phyloP scores from a whole-genome alignment of 1,140 invertebrate species.

The Bicyclus anynana region DNA sequence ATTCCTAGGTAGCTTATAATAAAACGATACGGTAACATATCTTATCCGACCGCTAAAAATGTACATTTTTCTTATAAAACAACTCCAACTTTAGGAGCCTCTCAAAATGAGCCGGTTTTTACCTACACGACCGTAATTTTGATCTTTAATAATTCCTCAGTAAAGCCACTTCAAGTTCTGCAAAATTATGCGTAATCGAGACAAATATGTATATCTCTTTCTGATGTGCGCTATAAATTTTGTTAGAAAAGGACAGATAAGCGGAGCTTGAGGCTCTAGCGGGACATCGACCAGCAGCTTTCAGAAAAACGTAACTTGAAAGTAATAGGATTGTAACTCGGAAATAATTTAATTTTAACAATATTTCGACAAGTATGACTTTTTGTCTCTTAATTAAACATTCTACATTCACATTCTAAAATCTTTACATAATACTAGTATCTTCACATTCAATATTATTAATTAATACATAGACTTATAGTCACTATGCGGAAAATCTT shows the following conservation, averaged over 20 bases:
- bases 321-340: slow-evolving; percentile 47
- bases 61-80: slow-evolving; percentile 32
- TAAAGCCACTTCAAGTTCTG: slow-evolving; percentile 68
- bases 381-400: background rate
- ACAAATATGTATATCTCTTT: slow-evolving; percentile 44
- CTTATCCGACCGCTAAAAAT: slow-evolving; percentile 38
- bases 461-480: no score
- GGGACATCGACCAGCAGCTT: slow-evolving; percentile 76
- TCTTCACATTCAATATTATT: no score
- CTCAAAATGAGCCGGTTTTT: slow-evolving; percentile 53
- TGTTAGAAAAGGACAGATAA: slow-evolving; percentile 44
- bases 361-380: background rate
- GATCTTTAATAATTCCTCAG: slow-evolving; percentile 64
- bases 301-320: slow-evolving; percentile 64
- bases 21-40: slow-evolving; percentile 28
- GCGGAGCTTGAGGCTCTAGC: slow-evolving; percentile 62
- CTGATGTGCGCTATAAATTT: slow-evolving; percentile 32
- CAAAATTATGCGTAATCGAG: slow-evolving; percentile 42
- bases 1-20: slow-evolving; percentile 7
- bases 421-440: no score
- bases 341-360: slow-evolving; percentile 23
- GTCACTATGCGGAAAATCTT: no score
- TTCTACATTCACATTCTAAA: no score
- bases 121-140: slow-evolving; percentile 61
- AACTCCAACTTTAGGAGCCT: slow-evolving; percentile 29